Evolutionary conservation across 2,888 invertebrate species (phyloP).

Genomic region (Eupithecia abbreviata): DNA sequence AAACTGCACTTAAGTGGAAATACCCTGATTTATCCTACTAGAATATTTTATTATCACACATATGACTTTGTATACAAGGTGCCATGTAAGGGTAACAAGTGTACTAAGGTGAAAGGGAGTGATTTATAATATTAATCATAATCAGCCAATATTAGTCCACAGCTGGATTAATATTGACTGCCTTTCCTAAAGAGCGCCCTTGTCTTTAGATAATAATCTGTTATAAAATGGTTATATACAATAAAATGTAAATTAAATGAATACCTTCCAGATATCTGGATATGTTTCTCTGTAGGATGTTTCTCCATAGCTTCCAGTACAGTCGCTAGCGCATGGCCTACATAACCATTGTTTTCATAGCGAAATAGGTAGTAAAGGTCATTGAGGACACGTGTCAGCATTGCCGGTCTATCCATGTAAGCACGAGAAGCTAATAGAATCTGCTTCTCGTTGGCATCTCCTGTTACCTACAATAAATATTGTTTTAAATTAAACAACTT

Average conservation of each 20-base stretch:
- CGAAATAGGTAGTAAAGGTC: conserved; percentile 95
- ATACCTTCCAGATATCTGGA: conserved; percentile 96
- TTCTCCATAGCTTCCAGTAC: conserved; percentile 96
- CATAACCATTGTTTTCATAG: conserved; percentile 90
- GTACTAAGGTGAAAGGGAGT: no score
- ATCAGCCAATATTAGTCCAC: neutral
- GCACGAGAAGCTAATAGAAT: conserved; percentile 92
- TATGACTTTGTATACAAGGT: neutral
- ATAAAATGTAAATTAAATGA: neutral
- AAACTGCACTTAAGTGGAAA: neutral
- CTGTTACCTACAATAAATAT: conserved; percentile 88
- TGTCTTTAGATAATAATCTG: neutral
- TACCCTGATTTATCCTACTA: neutral
- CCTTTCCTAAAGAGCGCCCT: neutral
- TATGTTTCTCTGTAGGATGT: conserved; percentile 93
- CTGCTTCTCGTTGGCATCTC: conserved; percentile 95
- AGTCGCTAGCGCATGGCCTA: conserved; percentile 89
- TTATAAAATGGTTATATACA: neutral
- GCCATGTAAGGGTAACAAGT: no score
- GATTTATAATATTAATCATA: neutral
- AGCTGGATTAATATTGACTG: neutral
- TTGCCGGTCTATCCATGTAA: conserved; percentile 93
- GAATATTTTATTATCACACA: neutral
- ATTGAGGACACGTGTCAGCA: conserved; percentile 93
- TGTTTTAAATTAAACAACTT: neutral